Base-by-base conservation (phyloP, 2,113 vertebrate genomes). In the Amphiprion percula region DNA sequence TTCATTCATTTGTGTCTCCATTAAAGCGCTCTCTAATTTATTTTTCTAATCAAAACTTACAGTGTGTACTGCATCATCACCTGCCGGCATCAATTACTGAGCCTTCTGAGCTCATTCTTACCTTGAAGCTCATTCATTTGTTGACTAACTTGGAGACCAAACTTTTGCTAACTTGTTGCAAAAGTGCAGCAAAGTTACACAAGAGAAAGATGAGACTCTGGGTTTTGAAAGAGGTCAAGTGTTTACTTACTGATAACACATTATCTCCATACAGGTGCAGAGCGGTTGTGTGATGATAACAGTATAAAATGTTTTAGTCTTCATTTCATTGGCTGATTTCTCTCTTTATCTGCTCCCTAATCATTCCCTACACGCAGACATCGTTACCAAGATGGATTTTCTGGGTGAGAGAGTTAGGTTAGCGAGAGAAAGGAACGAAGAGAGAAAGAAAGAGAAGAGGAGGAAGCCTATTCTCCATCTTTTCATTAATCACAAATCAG, bases 401-500 rank as follows among this genome's bases (percentile, higher is more conserved):
- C 61, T 56, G 30, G 26, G 41, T 46, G 68, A 60, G 68, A 49
- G 72, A 63, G 82, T 80, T 71, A 24, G 75, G 73, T 79, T 71
- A 75, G 71, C 55, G 44, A 53, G 52, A 70, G 39, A 64, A 44
- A 55, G 21, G 56, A 23, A 28, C 53, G 11, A 26, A 0, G 39
- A 37, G 16, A 28, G 37, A 14, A 47, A 56, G 53, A 60, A 26
- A 69, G 49, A 39, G 72, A 69, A 28, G 21, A 19, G 30, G 52
- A 83, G 49, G 79, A 78, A 70, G 63, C 58, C 77, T 86, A 70
- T 76, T 72, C 79, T 86, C 72, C 78, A 92, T 91, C 87, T 86
- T 91, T 92, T 91, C 82, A 92, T 92, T 93, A 86, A 93, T 92
- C 90, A 92, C 59, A 92, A 91, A 92, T 94, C 86, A 90, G 87